phyloP scores from a whole-genome alignment of 2,888 invertebrate species.

The Lysandra bellargus region DNA sequence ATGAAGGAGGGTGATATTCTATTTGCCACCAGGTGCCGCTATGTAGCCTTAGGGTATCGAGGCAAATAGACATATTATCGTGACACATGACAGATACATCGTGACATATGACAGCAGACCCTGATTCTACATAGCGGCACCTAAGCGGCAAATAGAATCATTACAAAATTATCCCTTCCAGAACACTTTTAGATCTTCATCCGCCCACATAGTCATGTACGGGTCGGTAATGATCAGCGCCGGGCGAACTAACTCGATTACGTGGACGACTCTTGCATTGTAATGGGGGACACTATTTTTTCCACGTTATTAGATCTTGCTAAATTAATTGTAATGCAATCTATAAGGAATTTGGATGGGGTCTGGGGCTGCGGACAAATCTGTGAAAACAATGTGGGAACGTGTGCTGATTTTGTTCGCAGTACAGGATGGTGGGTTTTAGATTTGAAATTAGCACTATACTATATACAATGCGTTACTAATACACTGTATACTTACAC shows the following conservation, averaged over 20 bases:
- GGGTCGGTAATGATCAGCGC: slow-evolving; percentile 58
- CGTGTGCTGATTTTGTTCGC: not conserved
- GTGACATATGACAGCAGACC: too few relatives aligned
- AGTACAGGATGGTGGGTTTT: too few relatives aligned
- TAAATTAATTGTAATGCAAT: slow-evolving; percentile 30
- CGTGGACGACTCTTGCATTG: slow-evolving; percentile 71
- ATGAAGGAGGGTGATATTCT: too few relatives aligned
- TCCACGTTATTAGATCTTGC: slow-evolving; percentile 40
- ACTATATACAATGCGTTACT: too few relatives aligned
- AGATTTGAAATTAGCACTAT: too few relatives aligned
- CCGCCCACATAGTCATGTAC: slow-evolving; percentile 57
- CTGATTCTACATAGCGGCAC: too few relatives aligned
- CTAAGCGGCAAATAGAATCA: too few relatives aligned
- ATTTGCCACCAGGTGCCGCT: too few relatives aligned
- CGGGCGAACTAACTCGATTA: slow-evolving; percentile 73
- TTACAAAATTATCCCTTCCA: slow-evolving; percentile 40
- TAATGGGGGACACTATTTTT: slow-evolving; percentile 67
- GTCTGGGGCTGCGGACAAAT: slow-evolving; percentile 5
- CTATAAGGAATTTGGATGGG: not conserved
- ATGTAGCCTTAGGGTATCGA: too few relatives aligned
- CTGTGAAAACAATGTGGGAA: slow-evolving; percentile 8
- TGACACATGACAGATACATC: too few relatives aligned
- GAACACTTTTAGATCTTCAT: slow-evolving; percentile 43
- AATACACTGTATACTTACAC: too few relatives aligned
- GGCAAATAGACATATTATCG: too few relatives aligned